A percentile compares a stretch with the other conserved stretches of the same genome.
These are phyloP conservation scores for Xerus rutilus DNA, from an alignment of 2,797 vertebrate species.

Conservation along the genomic window DNA sequence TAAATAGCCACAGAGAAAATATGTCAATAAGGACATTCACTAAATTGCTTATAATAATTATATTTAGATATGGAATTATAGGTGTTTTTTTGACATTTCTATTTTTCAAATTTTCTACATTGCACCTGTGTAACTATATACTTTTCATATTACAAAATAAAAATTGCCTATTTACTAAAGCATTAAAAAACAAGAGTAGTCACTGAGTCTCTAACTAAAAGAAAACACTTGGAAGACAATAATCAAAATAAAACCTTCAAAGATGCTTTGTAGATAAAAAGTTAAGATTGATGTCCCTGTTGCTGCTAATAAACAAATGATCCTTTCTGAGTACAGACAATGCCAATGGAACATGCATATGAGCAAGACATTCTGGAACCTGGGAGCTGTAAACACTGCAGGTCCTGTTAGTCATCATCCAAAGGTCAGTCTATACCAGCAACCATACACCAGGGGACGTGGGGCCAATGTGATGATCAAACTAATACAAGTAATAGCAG, in stretches of 20 bases:
- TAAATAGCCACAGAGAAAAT: conserved; percentile 2
- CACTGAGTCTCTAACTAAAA: not conserved
- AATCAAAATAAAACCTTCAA: not conserved
- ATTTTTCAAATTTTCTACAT: not conserved
- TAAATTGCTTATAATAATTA: not conserved
- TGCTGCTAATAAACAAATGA: not conserved
- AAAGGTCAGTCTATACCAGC: conserved; percentile 34
- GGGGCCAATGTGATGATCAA: not conserved
- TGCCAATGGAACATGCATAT: not conserved
- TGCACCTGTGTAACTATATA: not conserved
- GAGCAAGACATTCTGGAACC: not conserved
- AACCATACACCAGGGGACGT: not conserved
- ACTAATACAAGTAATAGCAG: not conserved
- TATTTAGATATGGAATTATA: not conserved
- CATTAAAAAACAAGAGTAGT: not conserved
- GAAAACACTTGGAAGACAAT: not conserved
- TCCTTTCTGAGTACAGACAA: not conserved
- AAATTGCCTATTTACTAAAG: not conserved
- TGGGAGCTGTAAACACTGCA: not conserved
- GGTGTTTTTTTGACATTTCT: not conserved
- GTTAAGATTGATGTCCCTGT: not conserved
- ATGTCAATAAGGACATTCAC: not conserved
- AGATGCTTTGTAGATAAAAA: not conserved
- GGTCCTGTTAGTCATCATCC: not conserved
- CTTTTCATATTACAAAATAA: conserved; percentile 14